phyloP scores from a whole-genome alignment of 2,888 invertebrate species.

The Biston betularia region DNA sequence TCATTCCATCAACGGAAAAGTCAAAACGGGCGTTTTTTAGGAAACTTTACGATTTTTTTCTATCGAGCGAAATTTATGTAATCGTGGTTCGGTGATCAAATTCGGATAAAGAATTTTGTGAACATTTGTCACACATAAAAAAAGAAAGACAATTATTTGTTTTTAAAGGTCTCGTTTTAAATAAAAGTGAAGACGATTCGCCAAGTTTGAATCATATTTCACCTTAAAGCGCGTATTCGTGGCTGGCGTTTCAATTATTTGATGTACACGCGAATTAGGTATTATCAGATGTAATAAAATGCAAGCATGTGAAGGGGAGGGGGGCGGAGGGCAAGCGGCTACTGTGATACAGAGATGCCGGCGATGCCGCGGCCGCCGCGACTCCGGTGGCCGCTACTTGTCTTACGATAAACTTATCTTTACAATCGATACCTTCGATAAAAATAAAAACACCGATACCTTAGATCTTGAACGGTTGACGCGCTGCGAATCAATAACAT shows the following conservation, averaged over 20 bases:
- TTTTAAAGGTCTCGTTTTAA: too few species aligned
- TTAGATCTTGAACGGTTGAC: constrained; percentile 76
- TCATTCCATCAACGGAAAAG: too few species aligned
- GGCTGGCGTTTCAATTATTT: constrained; percentile 74
- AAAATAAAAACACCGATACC: constrained; percentile 77
- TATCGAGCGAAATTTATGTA: too few species aligned
- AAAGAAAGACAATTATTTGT: too few species aligned
- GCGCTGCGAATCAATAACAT: constrained; percentile 79
- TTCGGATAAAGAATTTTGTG: too few species aligned
- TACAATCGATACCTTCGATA: constrained; percentile 83
- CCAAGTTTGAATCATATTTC: too few species aligned
- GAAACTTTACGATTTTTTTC: too few species aligned
- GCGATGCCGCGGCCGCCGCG: constrained; percentile 45
- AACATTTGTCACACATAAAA: too few species aligned
- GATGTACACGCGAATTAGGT: constrained; percentile 80
- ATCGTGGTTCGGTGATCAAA: too few species aligned
- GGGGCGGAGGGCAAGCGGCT: constrained; percentile 50
- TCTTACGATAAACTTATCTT: constrained; percentile 85
- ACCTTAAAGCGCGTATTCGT: constrained; percentile 44
- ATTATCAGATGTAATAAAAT: constrained; percentile 84
- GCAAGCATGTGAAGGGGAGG: constrained; percentile 65
- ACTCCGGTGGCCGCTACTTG: constrained; percentile 84
- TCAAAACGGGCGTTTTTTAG: too few species aligned
- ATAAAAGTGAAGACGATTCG: too few species aligned
- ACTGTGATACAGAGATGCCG: constrained; percentile 56